Evolutionary conservation across 2,113 vertebrate genomes (phyloP).

Genomic region (Python bivittatus): DNA sequence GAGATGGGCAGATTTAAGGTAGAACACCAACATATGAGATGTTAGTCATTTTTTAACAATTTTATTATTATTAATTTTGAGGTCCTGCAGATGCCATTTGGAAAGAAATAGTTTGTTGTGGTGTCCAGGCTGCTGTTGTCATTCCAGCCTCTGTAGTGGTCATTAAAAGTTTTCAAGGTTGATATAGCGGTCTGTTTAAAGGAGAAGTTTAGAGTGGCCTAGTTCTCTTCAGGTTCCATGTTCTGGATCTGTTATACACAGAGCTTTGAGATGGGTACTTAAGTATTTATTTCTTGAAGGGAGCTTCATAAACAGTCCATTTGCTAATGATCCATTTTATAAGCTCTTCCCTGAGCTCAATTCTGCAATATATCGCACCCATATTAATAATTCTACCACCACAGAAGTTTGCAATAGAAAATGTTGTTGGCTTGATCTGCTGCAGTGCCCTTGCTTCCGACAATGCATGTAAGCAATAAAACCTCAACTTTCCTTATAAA

Average conservation of each 20-base stretch:
- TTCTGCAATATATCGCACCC: neutral
- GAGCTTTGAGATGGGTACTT: neutral
- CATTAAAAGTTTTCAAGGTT: neutral
- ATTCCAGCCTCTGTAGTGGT: neutral
- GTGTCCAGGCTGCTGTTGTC: neutral
- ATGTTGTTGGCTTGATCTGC: neutral
- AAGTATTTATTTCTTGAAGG: neutral
- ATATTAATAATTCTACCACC: neutral
- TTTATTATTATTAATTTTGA: neutral
- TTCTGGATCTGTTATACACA: neutral
- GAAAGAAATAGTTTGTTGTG: neutral
- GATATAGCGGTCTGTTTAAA: neutral
- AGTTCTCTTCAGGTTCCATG: neutral
- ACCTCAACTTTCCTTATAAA: neutral
- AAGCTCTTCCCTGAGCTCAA: neutral
- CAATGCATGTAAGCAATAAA: neutral
- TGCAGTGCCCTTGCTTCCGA: neutral
- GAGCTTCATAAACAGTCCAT: neutral
- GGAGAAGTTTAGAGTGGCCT: neutral
- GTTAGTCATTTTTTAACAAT: neutral
- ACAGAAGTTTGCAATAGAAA: neutral
- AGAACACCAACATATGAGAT: neutral
- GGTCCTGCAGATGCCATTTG: neutral
- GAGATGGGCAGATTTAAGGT: neutral
- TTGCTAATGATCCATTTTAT: neutral